Conservation (phyloP, 1,140 invertebrate species). For the Ephestia elutella region DNA sequence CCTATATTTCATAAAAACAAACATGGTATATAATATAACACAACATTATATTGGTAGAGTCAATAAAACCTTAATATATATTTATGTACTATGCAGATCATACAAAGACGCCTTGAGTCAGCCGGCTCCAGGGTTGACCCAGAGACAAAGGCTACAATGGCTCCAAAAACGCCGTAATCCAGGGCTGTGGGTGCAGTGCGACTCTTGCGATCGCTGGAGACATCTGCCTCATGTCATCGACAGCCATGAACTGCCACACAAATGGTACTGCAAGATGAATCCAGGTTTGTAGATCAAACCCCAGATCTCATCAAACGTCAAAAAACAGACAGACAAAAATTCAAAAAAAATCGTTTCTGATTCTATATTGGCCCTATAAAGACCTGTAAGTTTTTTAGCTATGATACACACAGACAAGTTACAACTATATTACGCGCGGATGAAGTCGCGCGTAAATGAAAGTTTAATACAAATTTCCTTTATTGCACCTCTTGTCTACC, state of each 20-base stretch:
- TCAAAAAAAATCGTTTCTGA: neutral
- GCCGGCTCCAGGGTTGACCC: conserved; percentile 33
- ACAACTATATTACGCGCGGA: no score
- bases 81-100: neutral
- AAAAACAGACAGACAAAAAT: no score
- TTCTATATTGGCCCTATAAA: no score
- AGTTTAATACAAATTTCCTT: no score
- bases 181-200: conserved; percentile 78
- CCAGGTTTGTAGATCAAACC: conserved; percentile 69
- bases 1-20: no score
- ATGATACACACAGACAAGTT: no score
- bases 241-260: conserved; percentile 74
- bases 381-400: no score
- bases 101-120: conserved; percentile 53
- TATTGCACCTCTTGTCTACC: no score
- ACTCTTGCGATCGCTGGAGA: conserved; percentile 76
- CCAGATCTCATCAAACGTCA: no score
- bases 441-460: no score
- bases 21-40: no score
- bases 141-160: conserved; percentile 52
- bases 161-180: conserved; percentile 67
- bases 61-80: neutral
- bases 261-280: conserved; percentile 80
- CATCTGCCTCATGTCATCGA: conserved; percentile 75
- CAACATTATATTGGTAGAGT: no score